Conservation (phyloP, 2,113 vertebrate species). For the Ivindomyrus marchei region DNA sequence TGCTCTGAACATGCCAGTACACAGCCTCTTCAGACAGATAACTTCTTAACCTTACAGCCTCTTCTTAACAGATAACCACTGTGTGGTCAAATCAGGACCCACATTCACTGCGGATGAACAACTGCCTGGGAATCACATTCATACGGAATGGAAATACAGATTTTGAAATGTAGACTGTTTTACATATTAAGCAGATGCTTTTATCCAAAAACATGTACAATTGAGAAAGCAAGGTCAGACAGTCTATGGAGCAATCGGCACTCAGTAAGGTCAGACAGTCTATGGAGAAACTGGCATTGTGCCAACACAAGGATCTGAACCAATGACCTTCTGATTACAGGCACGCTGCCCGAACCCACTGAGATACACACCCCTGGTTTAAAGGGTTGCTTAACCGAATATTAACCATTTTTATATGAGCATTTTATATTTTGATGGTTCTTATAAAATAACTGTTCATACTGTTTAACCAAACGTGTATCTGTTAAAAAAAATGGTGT, state of each 20-base stretch:
- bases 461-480: not conserved
- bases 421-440: not conserved
- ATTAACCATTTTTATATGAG: not conserved
- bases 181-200: not conserved
- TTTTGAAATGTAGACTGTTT: not conserved
- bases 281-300: not conserved
- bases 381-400: not conserved
- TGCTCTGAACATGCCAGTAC: not conserved
- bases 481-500: not conserved
- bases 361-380: not conserved
- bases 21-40: not conserved
- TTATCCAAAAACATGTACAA: not conserved
- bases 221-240: not conserved
- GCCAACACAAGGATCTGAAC: not conserved
- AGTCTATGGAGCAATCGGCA: not conserved
- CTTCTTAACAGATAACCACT: not conserved
- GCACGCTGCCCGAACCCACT: not conserved
- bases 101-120: not conserved
- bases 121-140: not conserved
- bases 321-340: not conserved
- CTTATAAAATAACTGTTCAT: not conserved
- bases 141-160: not conserved
- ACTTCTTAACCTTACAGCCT: not conserved
- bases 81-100: not conserved
- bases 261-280: not conserved